Evolutionary conservation across 1,140 invertebrate species (phyloP), one percentile per base, ranked within the genome.

Genomic region (Nebria ingens): DNA sequence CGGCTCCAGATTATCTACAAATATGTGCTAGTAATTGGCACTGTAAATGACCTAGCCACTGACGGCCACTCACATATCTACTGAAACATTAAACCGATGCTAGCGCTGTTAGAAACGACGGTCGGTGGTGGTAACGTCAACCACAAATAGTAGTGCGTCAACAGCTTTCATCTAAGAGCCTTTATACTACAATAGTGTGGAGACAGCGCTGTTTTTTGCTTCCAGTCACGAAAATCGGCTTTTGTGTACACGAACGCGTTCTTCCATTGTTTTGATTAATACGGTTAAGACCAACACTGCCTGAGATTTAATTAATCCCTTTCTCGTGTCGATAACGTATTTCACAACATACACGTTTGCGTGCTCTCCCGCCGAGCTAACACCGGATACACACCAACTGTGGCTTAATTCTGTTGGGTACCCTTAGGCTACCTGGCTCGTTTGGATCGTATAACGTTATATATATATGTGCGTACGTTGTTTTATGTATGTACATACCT

Each of bases 271-370:
- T 45, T 45, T 45, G 40, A 45, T 45, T 45, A 45, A 45, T 45
- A 45, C 40, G 15, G 40, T 45, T 45, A 45, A 45, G 15, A 45
- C 40, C 15, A 17, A 17, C 40, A 17, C 40, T 45, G 40, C 3
- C 9, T 3, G 3, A 17, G 40, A 45, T 45, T 45, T 45, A 45
- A 45, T 45, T 45, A 45, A 45, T 45, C 40, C 40, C 40, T 45
- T 45, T 45, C 40, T 45, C 40, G 40, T 45, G 40, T 45, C 40
- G 40, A 45, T 45, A 45, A 45, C 40, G 40, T 45, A 45, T 45
- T 45, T 45, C 15, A 17, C 40, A 17, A 45, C 15, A 45, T 17
- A 45, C 40, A 45, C 40, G 40, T 11, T 17, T 17, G 17, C 40
- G 40, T 17, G 15, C 40, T 29, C 25, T 13, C 4, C 25, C 25